These are phyloP conservation scores for Theretra japonica DNA, from an alignment of 2,888 invertebrate species.

Conservation along the genomic window DNA sequence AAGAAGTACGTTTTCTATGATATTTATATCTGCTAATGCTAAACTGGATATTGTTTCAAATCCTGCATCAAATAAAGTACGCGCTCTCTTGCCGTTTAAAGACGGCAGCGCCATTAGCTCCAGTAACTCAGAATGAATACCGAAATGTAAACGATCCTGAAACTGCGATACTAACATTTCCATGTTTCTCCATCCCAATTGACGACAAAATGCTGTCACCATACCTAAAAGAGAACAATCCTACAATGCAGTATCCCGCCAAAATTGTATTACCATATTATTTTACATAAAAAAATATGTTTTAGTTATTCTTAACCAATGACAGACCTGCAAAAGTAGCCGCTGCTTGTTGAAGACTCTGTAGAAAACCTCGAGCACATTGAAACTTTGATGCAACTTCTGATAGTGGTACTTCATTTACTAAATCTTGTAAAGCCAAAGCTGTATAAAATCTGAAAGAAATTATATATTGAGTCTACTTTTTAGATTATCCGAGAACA, in stretches of 20 bases:
- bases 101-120: slow-evolving; percentile 94
- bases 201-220: slow-evolving; percentile 97
- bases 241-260: too few species aligned
- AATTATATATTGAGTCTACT: background rate
- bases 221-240: slow-evolving; percentile 87
- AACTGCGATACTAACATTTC: slow-evolving; percentile 96
- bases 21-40: slow-evolving; percentile 88
- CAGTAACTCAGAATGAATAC: slow-evolving; percentile 95
- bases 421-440: slow-evolving; percentile 95
- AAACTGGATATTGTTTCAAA: slow-evolving; percentile 91
- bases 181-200: slow-evolving; percentile 96
- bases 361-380: slow-evolving; percentile 95
- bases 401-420: slow-evolving; percentile 93
- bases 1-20: slow-evolving; percentile 90
- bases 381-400: slow-evolving; percentile 93
- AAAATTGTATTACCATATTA: too few species aligned
- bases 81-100: slow-evolving; percentile 93
- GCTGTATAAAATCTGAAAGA: slow-evolving; percentile 92
- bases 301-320: too few species aligned
- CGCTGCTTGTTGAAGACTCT: slow-evolving; percentile 96
- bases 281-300: too few species aligned
- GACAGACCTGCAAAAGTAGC: slow-evolving; percentile 95
- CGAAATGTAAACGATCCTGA: slow-evolving; percentile 97
- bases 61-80: slow-evolving; percentile 92
- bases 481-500: background rate